A percentile compares a stretch with the other conserved stretches of the same genome.
These are phyloP conservation scores for Epizoanthus ramosus DNA, from an alignment of 92 coral and sea anemone genomes.

Conservation along the genomic window DNA sequence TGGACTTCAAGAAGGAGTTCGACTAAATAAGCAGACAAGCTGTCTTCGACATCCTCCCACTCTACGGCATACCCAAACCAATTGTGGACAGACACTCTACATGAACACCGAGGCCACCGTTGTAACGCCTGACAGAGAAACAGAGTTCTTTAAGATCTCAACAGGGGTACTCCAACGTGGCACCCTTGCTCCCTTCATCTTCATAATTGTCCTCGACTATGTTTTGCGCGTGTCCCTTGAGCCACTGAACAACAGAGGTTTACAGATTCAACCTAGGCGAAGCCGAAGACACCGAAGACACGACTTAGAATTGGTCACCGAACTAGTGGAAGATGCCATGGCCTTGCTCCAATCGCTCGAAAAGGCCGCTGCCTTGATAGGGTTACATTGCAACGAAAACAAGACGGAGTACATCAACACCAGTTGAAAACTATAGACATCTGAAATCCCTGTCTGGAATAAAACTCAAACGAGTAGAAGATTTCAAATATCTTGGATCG, in stretches of 20 bases:
- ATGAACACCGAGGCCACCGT: background rate
- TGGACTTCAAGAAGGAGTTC: conserved; percentile 47
- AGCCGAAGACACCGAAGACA: conserved; percentile 10
- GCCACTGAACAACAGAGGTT: conserved; percentile 20
- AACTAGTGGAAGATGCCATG: conserved; percentile 30
- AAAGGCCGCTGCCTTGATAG: background rate
- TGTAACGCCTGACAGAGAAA: background rate
- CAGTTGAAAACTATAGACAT: background rate
- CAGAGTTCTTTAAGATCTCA: conserved; percentile 40
- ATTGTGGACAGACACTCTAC: conserved; percentile 18
- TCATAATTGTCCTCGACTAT: background rate
- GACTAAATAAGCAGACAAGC: conserved; percentile 53
- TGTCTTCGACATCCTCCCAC: conserved; percentile 37
- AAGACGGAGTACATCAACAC: background rate
- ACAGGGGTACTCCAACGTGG: conserved; percentile 24
- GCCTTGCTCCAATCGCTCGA: conserved; percentile 17
- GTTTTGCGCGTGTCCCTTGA: conserved; percentile 49
- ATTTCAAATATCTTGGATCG: background rate
- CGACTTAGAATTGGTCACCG: conserved; percentile 51
- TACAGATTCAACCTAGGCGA: background rate
- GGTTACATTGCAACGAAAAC: background rate
- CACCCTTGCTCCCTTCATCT: background rate
- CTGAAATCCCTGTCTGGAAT: background rate
- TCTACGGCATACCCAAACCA: conserved; percentile 22
- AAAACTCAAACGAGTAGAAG: conserved; percentile 9